Evolutionary conservation across 2,113 vertebrate genomes (phyloP), one percentile per base, ranked within the genome.

Genomic region (Phalacrocorax brasilianus): DNA sequence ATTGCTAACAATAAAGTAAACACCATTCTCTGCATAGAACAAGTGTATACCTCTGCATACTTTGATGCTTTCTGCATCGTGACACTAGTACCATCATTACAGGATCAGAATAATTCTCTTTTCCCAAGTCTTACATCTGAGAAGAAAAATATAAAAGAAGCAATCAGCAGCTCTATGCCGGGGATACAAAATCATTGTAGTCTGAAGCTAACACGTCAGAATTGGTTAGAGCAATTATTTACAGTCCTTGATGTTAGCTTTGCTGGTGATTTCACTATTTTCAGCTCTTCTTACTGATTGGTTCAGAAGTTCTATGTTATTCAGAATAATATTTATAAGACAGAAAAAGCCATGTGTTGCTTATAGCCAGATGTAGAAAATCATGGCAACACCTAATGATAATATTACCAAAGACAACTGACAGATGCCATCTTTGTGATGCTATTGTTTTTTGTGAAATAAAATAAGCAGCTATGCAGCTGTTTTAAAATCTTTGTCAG

Each of bases 401-500:
- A 84, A 94, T 97, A 97, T 92, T 85, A 76, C 82, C 88, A 74
- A 66, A 92, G 89, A 90, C 87, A 72, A 88, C 67, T 96, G 88
- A 93, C 81, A 97, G 93, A 96, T 93, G 66, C 66, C 85, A 90
- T 92, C 88, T 95, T 94, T 88, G 52, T 90, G 50, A 88, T 93
- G 65, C 59, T 71, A 45, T 72, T 91, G 38, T 21, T 77, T 87
- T 75, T 93, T 70, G 62, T 72, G 59, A 91, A 93, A 89, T 75
- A 94, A 95, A 96, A 95, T 78, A 95, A 95, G 30, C 63, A 89
- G 73, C 91, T 65, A 88, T 72, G 47, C 87, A 90, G 73, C 92
- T 95, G 62, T 85, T 97, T 94, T 92, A 91, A 97, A 96, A 89
- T 94, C 78, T 96, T 94, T 94, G 85, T 96, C 95, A 97, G 95